Conservation (phyloP, 2,113 vertebrate species). For the Phylloscopus whistleri region DNA sequence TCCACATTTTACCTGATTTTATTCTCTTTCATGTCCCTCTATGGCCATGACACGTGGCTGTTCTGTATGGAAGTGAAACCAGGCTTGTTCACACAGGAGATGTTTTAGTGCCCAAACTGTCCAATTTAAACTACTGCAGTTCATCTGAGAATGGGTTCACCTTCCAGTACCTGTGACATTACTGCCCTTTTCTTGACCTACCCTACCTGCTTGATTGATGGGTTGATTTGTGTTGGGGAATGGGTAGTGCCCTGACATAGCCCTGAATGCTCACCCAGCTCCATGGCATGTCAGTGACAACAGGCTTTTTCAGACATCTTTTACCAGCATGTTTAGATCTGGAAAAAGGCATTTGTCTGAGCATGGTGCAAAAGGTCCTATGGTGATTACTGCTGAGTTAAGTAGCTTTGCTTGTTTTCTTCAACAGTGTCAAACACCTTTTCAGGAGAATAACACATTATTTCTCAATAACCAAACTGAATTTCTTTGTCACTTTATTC, state of each 20-base stretch:
- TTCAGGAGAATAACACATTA: neutral
- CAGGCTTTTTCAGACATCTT: neutral
- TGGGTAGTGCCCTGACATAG: fast-evolving
- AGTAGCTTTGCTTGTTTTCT: neutral
- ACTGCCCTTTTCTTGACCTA: neutral
- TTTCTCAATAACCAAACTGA: neutral
- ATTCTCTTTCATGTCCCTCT: neutral
- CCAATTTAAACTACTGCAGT: neutral
- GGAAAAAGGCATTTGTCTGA: neutral
- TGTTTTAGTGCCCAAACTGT: neutral
- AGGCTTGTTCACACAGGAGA: neutral
- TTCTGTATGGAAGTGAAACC: neutral
- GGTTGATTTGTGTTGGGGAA: neutral
- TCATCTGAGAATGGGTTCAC: neutral
- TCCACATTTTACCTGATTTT: neutral
- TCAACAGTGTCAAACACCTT: neutral
- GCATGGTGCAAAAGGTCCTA: neutral
- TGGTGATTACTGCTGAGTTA: neutral
- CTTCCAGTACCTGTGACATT: neutral
- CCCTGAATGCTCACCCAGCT: fast-evolving
- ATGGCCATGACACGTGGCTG: neutral
- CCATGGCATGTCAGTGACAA: neutral
- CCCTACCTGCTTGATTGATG: neutral
- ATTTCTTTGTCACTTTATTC: neutral
- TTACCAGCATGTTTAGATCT: neutral